Conservation (phyloP, 1,140 invertebrate genomes). For the Ganaspis sp. region DNA sequence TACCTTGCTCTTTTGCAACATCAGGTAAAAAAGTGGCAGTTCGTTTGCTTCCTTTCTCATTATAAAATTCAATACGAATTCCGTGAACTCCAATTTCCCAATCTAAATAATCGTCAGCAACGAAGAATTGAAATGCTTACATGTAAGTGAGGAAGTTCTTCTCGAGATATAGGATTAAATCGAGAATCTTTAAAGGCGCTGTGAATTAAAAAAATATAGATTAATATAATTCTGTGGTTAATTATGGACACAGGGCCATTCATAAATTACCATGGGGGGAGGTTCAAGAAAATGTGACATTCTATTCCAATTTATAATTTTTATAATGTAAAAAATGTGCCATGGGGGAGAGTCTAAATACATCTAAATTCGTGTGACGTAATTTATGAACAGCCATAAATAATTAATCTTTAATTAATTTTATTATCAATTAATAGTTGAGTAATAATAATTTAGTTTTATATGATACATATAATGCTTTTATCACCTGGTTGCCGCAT, state of each 20-base stretch:
- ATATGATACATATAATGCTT: not conserved
- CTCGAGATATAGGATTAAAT: slow-evolving; percentile 95
- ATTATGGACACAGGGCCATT: too few relatives aligned
- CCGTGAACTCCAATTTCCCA: slow-evolving; percentile 99
- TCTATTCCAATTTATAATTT: too few relatives aligned
- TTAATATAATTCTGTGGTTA: not conserved
- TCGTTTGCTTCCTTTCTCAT: slow-evolving; percentile 95
- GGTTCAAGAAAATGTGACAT: too few relatives aligned
- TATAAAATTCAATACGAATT: slow-evolving; percentile 97
- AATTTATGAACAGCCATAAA: too few relatives aligned
- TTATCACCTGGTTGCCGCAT: slow-evolving; percentile 91
- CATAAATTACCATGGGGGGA: too few relatives aligned
- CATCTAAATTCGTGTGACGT: too few relatives aligned
- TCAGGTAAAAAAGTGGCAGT: slow-evolving; percentile 99
- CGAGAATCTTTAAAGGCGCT: slow-evolving; percentile 98
- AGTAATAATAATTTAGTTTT: too few relatives aligned
- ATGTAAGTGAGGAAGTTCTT: slow-evolving; percentile 94
- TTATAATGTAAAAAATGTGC: too few relatives aligned
- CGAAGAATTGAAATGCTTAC: slow-evolving; percentile 97
- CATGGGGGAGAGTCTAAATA: too few relatives aligned
- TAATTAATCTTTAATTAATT: too few relatives aligned
- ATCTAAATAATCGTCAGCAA: slow-evolving; percentile 93
- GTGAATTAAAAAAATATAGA: slow-evolving; percentile 37
- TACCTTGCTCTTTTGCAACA: too few relatives aligned
- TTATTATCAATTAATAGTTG: too few relatives aligned